Evolutionary conservation across 2,888 invertebrate species (phyloP).

Genomic region (Drosophila tanythrix): DNA sequence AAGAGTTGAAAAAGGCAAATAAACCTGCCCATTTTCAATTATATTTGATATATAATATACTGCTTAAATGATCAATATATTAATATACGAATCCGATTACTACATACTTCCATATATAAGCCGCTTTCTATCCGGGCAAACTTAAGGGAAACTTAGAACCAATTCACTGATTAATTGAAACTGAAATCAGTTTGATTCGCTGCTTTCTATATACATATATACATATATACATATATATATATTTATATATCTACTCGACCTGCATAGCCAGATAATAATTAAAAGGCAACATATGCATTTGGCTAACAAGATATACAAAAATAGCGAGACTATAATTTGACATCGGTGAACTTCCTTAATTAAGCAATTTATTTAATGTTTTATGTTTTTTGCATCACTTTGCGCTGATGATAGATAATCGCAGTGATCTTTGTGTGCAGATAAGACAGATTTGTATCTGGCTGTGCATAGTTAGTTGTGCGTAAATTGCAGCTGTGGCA

Average conservation of each 20-base stretch:
- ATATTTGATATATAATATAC: neutral
- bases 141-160: neutral
- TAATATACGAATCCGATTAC: neutral
- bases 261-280: neutral
- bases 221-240: neutral
- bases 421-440: slow-evolving; percentile 10
- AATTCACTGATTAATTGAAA: neutral
- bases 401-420: slow-evolving; percentile 20
- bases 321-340: neutral
- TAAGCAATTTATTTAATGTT: neutral
- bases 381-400: neutral
- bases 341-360: neutral
- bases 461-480: slow-evolving; percentile 21
- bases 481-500: slow-evolving; percentile 40
- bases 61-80: neutral
- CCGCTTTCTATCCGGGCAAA: too few relatives aligned
- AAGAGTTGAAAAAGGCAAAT: neutral
- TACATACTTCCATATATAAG: neutral
- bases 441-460: slow-evolving; percentile 28
- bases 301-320: neutral
- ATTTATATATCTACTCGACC: neutral
- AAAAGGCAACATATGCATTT: neutral
- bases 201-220: neutral
- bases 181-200: neutral
- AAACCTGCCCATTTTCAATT: neutral